A percentile compares a stretch with the other conserved stretches of the same genome.
phyloP scores from a whole-genome alignment of 2,113 vertebrate species.

The Dolichallabes microphthalmus region DNA sequence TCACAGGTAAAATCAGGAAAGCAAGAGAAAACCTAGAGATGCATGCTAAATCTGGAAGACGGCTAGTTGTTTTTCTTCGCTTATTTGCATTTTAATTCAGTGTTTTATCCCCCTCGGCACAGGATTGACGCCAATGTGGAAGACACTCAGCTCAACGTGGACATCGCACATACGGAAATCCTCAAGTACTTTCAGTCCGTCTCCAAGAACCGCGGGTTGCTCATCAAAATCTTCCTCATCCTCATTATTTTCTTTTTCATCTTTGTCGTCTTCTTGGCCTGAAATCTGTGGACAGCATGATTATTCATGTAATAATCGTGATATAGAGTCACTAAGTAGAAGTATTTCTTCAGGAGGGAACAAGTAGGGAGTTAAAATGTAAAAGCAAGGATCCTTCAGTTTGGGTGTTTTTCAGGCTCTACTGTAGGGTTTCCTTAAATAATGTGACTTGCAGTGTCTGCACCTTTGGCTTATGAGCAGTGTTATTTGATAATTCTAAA shows the following conservation, averaged over 20 bases:
- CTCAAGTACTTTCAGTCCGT: slow-evolving; percentile 83
- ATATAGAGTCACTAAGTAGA: not conserved
- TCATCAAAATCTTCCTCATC: slow-evolving; percentile 83
- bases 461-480: slow-evolving; percentile 16
- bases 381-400: not conserved
- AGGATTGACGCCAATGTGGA: slow-evolving; percentile 79
- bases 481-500: slow-evolving; percentile 16
- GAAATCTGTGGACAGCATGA: slow-evolving; percentile 40
- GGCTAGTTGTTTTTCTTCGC: not conserved
- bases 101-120: not conserved
- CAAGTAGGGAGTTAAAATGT: not conserved
- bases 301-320: too few relatives aligned
- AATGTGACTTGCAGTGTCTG: not conserved
- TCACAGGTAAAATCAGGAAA: slow-evolving; percentile 66
- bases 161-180: slow-evolving; percentile 77
- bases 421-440: not conserved
- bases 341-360: not conserved
- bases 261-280: slow-evolving; percentile 80
- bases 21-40: not conserved
- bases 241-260: slow-evolving; percentile 81
- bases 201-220: slow-evolving; percentile 79
- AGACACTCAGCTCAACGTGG: slow-evolving; percentile 78
- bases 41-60: not conserved
- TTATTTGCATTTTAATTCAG: not conserved
- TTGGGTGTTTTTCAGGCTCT: not conserved